phyloP scores from a whole-genome alignment of 2,113 vertebrate genomes.

The Platycercus adscitus region DNA sequence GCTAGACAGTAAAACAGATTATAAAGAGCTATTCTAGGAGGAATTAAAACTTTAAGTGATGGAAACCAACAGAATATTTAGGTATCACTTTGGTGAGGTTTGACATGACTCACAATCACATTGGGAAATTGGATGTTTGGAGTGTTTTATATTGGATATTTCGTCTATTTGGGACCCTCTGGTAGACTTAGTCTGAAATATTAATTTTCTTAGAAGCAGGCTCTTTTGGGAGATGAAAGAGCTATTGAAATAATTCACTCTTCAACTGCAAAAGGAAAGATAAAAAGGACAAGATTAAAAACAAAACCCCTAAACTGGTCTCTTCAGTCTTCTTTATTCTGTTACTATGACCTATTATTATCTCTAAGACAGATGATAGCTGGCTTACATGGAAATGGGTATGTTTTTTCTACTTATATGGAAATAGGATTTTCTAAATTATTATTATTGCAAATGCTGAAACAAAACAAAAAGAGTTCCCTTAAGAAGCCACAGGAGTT shows the following conservation, averaged over 20 bases:
- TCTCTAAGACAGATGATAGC: not conserved
- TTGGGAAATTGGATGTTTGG: not conserved
- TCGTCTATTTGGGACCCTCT: not conserved
- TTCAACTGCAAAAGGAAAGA: not conserved
- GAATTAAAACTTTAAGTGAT: not conserved
- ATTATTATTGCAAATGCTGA: not conserved
- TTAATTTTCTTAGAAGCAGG: not conserved
- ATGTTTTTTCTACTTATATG: not conserved
- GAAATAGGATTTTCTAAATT: not conserved
- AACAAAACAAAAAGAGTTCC: not conserved
- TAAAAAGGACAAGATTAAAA: not conserved
- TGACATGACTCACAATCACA: not conserved
- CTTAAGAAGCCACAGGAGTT: not conserved
- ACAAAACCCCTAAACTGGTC: accelerated
- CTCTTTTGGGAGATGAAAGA: not conserved
- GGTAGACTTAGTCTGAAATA: not conserved
- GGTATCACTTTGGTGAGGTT: not conserved
- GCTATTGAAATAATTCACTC: not conserved
- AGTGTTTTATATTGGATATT: not conserved
- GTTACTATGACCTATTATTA: not conserved
- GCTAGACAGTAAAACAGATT: conserved; percentile 23
- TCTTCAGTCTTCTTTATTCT: not conserved
- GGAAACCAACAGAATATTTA: not conserved
- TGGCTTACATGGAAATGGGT: not conserved
- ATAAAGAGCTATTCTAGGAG: not conserved